A percentile compares a stretch with the other conserved stretches of the same genome.
phyloP scores from a whole-genome alignment of 2,797 vertebrate genomes.

The Pangasius macronema region DNA sequence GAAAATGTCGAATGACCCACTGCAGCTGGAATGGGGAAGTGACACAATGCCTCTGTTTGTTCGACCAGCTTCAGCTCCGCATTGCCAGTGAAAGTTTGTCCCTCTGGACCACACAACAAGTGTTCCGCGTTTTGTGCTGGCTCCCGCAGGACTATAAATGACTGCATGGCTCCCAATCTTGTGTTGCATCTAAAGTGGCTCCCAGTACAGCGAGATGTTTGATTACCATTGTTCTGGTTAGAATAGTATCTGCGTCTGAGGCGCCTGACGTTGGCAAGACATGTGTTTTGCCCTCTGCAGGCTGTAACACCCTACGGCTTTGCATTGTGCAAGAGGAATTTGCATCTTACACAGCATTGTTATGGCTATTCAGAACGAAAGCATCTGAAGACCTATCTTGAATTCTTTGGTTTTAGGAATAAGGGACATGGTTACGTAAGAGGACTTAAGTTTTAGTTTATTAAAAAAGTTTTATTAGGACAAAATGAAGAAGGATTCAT shows the following conservation, averaged over 20 bases:
- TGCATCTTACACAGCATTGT: slow-evolving; percentile 58
- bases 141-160: slow-evolving; percentile 63
- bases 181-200: slow-evolving; percentile 75
- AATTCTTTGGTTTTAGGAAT: not conserved
- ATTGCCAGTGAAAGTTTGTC: slow-evolving; percentile 62
- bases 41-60: slow-evolving; percentile 70
- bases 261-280: slow-evolving; percentile 62
- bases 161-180: slow-evolving; percentile 71
- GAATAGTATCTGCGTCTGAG: slow-evolving; percentile 68
- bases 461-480: not conserved
- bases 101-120: slow-evolving; percentile 70
- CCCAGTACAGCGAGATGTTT: slow-evolving; percentile 73
- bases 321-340: slow-evolving; percentile 77
- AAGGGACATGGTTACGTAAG: not conserved
- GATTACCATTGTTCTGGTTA: slow-evolving; percentile 78
- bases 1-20: slow-evolving; percentile 60
- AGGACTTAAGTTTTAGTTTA: not conserved
- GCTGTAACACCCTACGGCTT: slow-evolving; percentile 68
- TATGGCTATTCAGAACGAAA: not conserved
- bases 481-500: not conserved
- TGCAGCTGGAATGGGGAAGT: slow-evolving; percentile 59
- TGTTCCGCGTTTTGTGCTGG: slow-evolving; percentile 78
- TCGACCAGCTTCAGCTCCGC: slow-evolving; percentile 63
- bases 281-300: slow-evolving; percentile 71
- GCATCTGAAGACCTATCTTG: not conserved